A percentile compares a stretch with the other conserved stretches of the same genome.
phyloP scores from a whole-genome alignment of 2,797 vertebrate genomes.

The Pseudomugil gertrudae region DNA sequence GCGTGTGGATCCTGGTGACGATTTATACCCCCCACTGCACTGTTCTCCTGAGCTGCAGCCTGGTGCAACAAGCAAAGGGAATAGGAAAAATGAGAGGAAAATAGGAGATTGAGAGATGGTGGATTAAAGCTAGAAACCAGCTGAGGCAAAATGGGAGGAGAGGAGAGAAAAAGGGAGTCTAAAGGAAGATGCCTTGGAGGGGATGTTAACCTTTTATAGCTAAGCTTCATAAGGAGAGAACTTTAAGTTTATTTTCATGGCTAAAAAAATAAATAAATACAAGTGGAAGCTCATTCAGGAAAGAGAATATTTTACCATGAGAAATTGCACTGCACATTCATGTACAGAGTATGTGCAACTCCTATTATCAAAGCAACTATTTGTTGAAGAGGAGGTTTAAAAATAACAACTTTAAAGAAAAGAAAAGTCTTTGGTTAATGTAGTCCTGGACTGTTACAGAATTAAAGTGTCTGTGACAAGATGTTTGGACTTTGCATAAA shows the following conservation, averaged over 20 bases:
- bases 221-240: constrained; percentile 53
- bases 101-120: constrained; percentile 47
- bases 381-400: background rate
- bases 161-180: constrained; percentile 29
- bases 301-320: constrained; percentile 12
- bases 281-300: constrained; percentile 13
- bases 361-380: background rate
- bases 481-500: too few species aligned
- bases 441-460: background rate
- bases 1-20: constrained; percentile 62
- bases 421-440: background rate
- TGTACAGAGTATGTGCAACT: background rate
- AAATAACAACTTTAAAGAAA: background rate
- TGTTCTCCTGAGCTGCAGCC: constrained; percentile 70
- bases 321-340: background rate
- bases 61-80: constrained; percentile 48
- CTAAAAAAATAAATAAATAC: constrained; percentile 35
- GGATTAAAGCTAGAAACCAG: constrained; percentile 45
- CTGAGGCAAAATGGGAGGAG: constrained; percentile 28
- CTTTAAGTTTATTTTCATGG: constrained; percentile 61
- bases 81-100: constrained; percentile 15
- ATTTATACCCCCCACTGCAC: constrained; percentile 53
- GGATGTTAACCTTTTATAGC: constrained; percentile 77
- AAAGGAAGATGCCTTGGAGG: constrained; percentile 69
- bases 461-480: background rate